Conservation (phyloP, 2,797 vertebrate species). For the Tragopan temminckii region DNA sequence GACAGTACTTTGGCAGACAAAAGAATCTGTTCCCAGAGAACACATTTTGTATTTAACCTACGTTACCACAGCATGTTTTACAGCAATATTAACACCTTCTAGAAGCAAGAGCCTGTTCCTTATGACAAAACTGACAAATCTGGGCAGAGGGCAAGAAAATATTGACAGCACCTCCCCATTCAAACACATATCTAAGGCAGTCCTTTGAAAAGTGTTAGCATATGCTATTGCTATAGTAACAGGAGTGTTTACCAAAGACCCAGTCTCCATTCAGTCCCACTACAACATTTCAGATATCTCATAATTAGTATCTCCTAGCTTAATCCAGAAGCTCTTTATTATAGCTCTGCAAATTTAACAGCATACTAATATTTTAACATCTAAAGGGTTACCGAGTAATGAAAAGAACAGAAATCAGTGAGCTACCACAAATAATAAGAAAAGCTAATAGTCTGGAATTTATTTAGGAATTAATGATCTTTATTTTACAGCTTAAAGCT, state of each 20-base stretch:
- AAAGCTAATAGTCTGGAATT: not conserved
- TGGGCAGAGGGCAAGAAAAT: not conserved
- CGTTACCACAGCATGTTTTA: not conserved
- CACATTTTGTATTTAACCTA: not conserved
- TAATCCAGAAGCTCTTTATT: not conserved
- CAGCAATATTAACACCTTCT: not conserved
- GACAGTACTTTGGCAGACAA: not conserved
- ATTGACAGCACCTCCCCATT: not conserved
- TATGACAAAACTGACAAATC: not conserved
- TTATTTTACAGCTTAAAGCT: not conserved
- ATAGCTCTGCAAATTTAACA: not conserved
- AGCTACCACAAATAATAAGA: not conserved
- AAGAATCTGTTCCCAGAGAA: not conserved
- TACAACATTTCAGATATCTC: not conserved
- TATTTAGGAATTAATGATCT: not conserved
- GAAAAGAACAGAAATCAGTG: not conserved
- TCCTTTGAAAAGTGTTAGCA: not conserved
- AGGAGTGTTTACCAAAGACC: not conserved
- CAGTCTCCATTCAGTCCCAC: not conserved
- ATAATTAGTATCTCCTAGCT: not conserved
- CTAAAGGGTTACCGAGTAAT: not conserved
- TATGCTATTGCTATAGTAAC: not conserved
- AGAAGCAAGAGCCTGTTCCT: not conserved
- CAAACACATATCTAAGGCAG: not conserved
- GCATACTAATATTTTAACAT: not conserved